Base-by-base conservation (phyloP, 2,797 vertebrate species). In the Cheirogaleus major region DNA sequence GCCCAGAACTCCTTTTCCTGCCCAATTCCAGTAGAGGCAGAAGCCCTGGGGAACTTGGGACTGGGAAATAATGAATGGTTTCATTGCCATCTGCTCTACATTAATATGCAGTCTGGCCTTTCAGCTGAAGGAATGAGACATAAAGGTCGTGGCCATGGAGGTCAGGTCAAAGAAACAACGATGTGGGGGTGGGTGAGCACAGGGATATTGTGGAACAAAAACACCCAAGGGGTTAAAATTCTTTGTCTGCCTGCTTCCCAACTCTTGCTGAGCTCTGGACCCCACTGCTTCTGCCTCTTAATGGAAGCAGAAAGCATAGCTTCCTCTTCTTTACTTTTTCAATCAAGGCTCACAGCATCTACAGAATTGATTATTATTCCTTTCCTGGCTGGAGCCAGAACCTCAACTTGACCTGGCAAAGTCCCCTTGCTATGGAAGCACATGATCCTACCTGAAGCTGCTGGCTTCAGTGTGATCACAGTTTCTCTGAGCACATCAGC, bases 241-340 rank as follows among this genome's bases (percentile, higher is more conserved):
- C 78, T 88, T 83, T 83, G 76, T 93, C 89, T 80, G 70, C 91
- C 11, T 43, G 86, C 82, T 63, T 97, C 86, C 65, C 10, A 83
- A 32, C 59, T 97, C 86, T 91, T 59, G 85, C 88, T 93, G 94
- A 83, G 70, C 79, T 83, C 45, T 35, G 89, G 88, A 88, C 80
- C 89, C 89, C 63, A 87, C 90, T 73, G 85, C 79, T 83, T 93
- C 89, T 85, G 57, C 73, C 90, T 85, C 65, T 95, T 94, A 97
- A 96, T 93, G 96, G 97, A 96, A 96, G 91, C 97, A 89, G 86
- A 79, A 93, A 96, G 91, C 43, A 35, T 30, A 91, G 88, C 85
- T 95, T 86, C 81, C 72, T 97, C 76, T 84, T 95, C 85, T 95
- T 94, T 92, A 80, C 88, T 95, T 97, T 97, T 97, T 89, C 91